These are phyloP conservation scores for Cygnus atratus DNA, from an alignment of 2,113 vertebrate genomes.

Conservation along the genomic window DNA sequence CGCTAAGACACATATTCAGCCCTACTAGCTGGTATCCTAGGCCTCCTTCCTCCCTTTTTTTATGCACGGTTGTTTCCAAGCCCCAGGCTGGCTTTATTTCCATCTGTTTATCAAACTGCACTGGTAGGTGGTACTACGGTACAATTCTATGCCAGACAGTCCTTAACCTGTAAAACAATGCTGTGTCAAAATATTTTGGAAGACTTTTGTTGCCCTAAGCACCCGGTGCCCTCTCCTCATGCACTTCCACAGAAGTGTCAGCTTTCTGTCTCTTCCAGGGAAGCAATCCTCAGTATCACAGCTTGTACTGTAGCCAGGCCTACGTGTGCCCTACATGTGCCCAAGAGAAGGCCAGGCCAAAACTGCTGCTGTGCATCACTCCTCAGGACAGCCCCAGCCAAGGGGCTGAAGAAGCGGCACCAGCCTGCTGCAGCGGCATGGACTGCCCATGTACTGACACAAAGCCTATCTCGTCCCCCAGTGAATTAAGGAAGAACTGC, in stretches of 20 bases:
- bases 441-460: background rate
- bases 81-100: background rate
- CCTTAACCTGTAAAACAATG: background rate
- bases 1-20: background rate
- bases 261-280: background rate
- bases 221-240: accelerated
- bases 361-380: accelerated
- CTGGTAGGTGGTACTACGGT: background rate
- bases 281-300: accelerated
- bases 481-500: accelerated
- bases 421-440: too few species aligned
- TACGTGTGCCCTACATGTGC: too few species aligned
- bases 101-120: background rate
- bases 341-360: background rate
- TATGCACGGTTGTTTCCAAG: background rate
- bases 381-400: background rate
- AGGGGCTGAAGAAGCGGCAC: background rate
- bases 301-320: accelerated
- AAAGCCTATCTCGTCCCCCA: accelerated
- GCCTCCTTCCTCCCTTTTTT: background rate
- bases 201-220: background rate
- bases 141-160: background rate
- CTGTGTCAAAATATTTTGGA: background rate
- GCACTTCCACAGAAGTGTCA: background rate
- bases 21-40: background rate